Conservation (phyloP, 2,797 vertebrate species). For the Sebastiscus albofasciatus region DNA sequence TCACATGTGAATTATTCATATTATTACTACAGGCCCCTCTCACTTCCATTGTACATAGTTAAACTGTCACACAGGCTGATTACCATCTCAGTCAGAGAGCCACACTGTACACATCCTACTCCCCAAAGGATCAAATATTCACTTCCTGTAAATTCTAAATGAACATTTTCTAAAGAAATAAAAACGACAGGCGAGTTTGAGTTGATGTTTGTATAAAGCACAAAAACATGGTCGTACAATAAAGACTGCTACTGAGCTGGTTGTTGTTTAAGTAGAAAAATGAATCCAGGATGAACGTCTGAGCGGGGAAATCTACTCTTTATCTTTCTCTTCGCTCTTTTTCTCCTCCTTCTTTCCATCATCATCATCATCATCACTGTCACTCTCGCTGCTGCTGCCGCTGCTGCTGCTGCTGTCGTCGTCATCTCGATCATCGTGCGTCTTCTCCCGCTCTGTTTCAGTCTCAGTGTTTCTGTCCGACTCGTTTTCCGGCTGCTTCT, state of each 20-base stretch:
- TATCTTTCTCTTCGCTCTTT: conserved; percentile 28
- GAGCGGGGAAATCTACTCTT: conserved; percentile 29
- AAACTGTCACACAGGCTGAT: not conserved
- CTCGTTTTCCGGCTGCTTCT: not conserved
- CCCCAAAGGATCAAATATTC: not conserved
- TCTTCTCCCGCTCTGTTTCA: not conserved
- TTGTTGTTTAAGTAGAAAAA: conserved; percentile 46
- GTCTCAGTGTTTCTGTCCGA: conserved; percentile 19
- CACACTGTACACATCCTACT: conserved; percentile 25
- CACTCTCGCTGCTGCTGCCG: conserved; percentile 15
- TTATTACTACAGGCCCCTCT: not conserved
- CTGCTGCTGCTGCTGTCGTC: conserved; percentile 36
- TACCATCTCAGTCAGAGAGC: conserved; percentile 39
- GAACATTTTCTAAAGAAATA: conserved; percentile 29
- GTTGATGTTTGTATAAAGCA: conserved; percentile 38
- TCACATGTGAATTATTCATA: not conserved
- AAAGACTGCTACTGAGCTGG: conserved; percentile 17
- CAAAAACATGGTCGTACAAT: conserved; percentile 29
- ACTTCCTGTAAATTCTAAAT: conserved; percentile 41
- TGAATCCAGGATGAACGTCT: not conserved
- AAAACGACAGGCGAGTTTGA: conserved; percentile 9
- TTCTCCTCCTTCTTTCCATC: not conserved
- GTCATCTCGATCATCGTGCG: conserved; percentile 63
- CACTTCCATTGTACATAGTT: conserved; percentile 42
- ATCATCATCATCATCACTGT: conserved; percentile 11